Conservation (phyloP, 1,140 invertebrate species). For the Drosophila ohnishii region DNA sequence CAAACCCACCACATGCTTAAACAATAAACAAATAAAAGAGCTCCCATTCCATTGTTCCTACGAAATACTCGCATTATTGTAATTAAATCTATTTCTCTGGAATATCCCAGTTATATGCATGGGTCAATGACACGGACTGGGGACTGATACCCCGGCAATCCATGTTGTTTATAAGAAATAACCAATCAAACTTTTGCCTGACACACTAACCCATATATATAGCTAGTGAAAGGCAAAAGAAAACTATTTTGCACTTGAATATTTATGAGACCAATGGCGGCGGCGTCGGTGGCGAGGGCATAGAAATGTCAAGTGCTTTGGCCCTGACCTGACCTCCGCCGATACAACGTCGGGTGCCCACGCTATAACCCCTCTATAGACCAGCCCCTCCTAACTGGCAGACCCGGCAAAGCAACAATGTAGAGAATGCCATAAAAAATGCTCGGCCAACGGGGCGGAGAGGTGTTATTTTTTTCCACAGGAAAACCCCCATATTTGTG, state of each 20-base stretch:
- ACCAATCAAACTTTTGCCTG: slow-evolving; percentile 25
- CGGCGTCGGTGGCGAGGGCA: neutral
- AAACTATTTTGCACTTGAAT: slow-evolving; percentile 42
- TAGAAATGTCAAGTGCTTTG: slow-evolving; percentile 50
- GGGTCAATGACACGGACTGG: slow-evolving; percentile 34
- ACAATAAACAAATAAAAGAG: neutral
- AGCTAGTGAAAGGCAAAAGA: neutral
- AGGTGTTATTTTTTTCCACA: slow-evolving; percentile 4
- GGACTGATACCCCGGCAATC: neutral
- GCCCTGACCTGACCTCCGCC: slow-evolving; percentile 48
- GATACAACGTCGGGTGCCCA: slow-evolving; percentile 19
- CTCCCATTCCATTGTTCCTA: neutral
- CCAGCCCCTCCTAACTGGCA: slow-evolving; percentile 17
- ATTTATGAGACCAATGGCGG: slow-evolving; percentile 23
- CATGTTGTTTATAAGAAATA: slow-evolving; percentile 44
- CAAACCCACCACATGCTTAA: neutral
- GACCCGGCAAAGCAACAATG: slow-evolving; percentile 33
- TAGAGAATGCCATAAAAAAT: slow-evolving; percentile 34
- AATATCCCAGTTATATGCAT: neutral
- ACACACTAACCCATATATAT: slow-evolving; percentile 44
- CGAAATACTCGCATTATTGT: neutral
- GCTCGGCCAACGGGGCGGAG: slow-evolving; percentile 1
- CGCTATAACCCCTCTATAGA: slow-evolving; percentile 13
- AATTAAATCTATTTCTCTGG: slow-evolving; percentile 3
- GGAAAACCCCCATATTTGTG: neutral